These are phyloP conservation scores for Lordiphosa andalusiaca DNA, from an alignment of 2,888 invertebrate genomes.

Conservation along the genomic window DNA sequence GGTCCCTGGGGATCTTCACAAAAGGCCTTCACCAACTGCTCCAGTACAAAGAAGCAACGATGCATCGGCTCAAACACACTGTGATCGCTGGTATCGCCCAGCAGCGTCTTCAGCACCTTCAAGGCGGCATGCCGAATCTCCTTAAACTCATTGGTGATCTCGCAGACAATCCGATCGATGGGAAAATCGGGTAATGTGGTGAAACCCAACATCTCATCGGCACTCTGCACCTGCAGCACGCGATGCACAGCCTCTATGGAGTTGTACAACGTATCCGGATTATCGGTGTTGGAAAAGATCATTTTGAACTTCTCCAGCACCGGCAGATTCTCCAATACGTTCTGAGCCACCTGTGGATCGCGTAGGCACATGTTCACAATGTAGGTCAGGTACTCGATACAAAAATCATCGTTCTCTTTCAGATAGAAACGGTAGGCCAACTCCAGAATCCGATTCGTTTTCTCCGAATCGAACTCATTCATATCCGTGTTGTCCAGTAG, in stretches of 20 bases:
- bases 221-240: conserved; percentile 56
- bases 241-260: conserved; percentile 67
- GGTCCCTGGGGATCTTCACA: conserved; percentile 43
- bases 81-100: conserved; percentile 54
- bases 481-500: conserved; percentile 62
- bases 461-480: conserved; percentile 49
- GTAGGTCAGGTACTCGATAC: conserved; percentile 69
- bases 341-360: conserved; percentile 65
- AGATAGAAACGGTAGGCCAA: conserved; percentile 51
- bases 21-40: conserved; percentile 65
- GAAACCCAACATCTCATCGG: conserved; percentile 48
- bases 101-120: conserved; percentile 56
- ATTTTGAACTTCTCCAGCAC: conserved; percentile 65
- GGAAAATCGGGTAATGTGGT: conserved; percentile 57
- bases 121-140: conserved; percentile 66
- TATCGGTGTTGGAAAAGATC: conserved; percentile 47
- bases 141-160: conserved; percentile 62
- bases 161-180: conserved; percentile 67
- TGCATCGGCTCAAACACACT: conserved; percentile 48
- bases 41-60: conserved; percentile 51
- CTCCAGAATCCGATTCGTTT: conserved; percentile 41
- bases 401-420: conserved; percentile 65
- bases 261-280: conserved; percentile 68
- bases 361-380: conserved; percentile 65
- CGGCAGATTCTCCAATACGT: conserved; percentile 34